Evolutionary conservation across 2,888 invertebrate genomes (phyloP).

Genomic region (Drosophila hamatofila): DNA sequence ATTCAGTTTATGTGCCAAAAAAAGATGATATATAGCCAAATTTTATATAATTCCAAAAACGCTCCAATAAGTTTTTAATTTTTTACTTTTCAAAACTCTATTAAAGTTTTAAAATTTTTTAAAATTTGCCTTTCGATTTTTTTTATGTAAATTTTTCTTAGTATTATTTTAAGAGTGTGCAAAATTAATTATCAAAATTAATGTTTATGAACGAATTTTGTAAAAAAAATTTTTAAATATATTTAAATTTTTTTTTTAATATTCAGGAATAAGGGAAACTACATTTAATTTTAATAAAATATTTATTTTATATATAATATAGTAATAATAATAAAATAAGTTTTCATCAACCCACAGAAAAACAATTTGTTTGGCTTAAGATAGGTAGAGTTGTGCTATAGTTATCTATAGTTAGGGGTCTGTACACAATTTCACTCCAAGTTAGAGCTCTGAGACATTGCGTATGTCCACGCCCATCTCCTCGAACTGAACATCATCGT

Average conservation of each 20-base stretch:
- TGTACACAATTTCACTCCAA: conserved; percentile 2
- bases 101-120: too few species aligned
- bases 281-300: not conserved
- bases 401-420: conserved; percentile 9
- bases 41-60: too few species aligned
- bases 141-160: too few species aligned
- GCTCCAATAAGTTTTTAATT: too few species aligned
- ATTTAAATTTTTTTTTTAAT: too few species aligned
- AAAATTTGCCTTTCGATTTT: too few species aligned
- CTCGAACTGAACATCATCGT: conserved; percentile 36
- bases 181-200: too few species aligned
- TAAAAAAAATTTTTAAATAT: not conserved
- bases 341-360: not conserved
- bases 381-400: not conserved
- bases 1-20: not conserved
- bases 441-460: conserved; percentile 36
- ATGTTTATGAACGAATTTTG: too few species aligned
- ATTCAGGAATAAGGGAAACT: not conserved
- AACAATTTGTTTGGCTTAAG: not conserved
- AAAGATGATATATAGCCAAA: too few species aligned
- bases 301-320: not conserved
- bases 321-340: conserved; percentile 1
- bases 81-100: too few species aligned
- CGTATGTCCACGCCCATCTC: conserved; percentile 59
- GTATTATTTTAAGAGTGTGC: too few species aligned